Base-by-base conservation (phyloP, 2,113 vertebrate species). In the Lophochroa leadbeateri region DNA sequence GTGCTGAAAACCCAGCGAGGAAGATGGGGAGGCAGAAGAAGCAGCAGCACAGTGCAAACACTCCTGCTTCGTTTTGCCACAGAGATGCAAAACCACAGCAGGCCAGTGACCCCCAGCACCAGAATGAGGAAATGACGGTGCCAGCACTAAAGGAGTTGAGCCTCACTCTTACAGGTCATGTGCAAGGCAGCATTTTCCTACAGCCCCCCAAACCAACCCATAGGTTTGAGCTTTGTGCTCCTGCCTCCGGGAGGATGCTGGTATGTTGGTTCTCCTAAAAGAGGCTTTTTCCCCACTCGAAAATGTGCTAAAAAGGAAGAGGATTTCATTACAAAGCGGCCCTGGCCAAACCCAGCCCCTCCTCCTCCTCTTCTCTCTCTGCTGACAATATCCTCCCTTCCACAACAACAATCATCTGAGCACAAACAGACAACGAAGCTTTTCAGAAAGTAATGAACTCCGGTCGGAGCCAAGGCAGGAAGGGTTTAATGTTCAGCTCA, bases 371-470 rank as follows among this genome's bases (percentile, higher is more conserved):
- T 63, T 81, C 88, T 92, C 86, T 61, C 88, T 94, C 83, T 33
- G 53, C 91, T 47, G 92, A 98, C 96, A 97, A 93, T 94, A 95
- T 90, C 94, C 96, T 97, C 91, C 84, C 86, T 88, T 97, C 96
- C 93, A 93, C 96, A 96, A 95, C 96, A 97, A 97, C 97, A 97
- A 97, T 97, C 96, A 97, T 98, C 96, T 95, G 95, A 97, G 96
- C 98, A 97, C 97, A 97, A 97, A 97, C 96, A 97, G 97, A 97
- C 96, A 74, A 94, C 86, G 78, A 94, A 97, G 97, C 97, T 97
- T 97, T 97, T 97, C 97, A 96, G 96, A 97, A 98, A 98, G 97
- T 97, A 98, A 98, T 98, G 98, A 98, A 98, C 97, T 98, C 97
- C 3, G 28, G 61, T 63, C 23, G 60, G 85, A 97, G 93, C 97